These are phyloP conservation scores for Odontothrips loti DNA, from an alignment of 2,888 invertebrate species.

Conservation along the genomic window DNA sequence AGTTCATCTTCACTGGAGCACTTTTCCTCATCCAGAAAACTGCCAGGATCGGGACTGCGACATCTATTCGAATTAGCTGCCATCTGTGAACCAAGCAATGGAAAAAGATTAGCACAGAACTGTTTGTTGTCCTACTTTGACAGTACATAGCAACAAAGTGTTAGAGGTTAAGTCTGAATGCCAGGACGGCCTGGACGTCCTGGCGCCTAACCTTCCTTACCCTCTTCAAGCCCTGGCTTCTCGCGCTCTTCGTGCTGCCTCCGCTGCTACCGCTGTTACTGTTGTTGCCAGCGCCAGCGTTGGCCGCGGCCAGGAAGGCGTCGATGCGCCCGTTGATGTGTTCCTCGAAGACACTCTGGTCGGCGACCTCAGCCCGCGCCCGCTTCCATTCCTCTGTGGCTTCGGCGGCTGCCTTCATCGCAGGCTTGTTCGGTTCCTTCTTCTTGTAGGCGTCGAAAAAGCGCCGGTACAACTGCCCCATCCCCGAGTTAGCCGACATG, in stretches of 20 bases:
- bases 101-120: no score
- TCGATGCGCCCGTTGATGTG: neutral
- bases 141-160: neutral
- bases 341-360: neutral
- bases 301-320: neutral
- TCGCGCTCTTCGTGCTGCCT: neutral
- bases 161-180: neutral
- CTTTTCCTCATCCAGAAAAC: neutral
- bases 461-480: neutral
- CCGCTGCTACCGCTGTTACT: neutral
- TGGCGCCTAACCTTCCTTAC: neutral
- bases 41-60: no score
- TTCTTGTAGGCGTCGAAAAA: conserved; percentile 20
- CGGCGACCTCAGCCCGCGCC: neutral
- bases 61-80: no score
- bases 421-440: neutral
- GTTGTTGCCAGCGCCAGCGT: neutral
- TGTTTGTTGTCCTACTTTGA: neutral
- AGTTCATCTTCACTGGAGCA: conserved; percentile 10
- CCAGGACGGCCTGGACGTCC: neutral
- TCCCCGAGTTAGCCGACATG: neutral
- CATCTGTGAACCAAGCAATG: no score
- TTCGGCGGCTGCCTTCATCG: neutral
- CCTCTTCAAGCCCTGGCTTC: neutral
- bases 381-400: conserved; percentile 14